These are phyloP conservation scores for Tapirus terrestris DNA, from an alignment of 2,113 vertebrate species.

Conservation along the genomic window DNA sequence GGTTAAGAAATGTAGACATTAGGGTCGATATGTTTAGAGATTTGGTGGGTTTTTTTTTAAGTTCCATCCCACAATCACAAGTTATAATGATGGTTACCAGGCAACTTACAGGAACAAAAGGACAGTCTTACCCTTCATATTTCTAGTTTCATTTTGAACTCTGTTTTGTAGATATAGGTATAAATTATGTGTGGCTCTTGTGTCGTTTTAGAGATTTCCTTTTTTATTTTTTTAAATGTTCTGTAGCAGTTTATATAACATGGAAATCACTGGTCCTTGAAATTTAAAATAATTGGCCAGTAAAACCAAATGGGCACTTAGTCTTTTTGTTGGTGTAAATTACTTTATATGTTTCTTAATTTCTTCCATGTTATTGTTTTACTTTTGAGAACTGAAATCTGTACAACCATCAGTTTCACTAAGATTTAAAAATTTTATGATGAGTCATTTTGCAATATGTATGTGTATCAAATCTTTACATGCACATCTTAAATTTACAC, in stretches of 20 bases:
- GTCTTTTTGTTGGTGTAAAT: neutral
- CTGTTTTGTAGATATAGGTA: neutral
- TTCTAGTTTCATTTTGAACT: neutral
- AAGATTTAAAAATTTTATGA: neutral
- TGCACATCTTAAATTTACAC: neutral
- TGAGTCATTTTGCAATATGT: neutral
- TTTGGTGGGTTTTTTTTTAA: neutral
- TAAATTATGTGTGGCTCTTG: neutral
- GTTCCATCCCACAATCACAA: neutral
- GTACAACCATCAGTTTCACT: neutral
- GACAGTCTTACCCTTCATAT: neutral
- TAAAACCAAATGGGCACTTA: neutral
- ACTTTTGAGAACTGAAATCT: neutral
- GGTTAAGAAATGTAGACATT: neutral
- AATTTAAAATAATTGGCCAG: constrained; percentile 34
- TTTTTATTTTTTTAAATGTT: neutral
- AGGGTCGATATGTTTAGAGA: neutral
- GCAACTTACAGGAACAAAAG: neutral
- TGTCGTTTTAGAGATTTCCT: neutral
- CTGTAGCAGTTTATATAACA: neutral
- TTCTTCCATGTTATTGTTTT: neutral
- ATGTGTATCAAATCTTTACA: neutral
- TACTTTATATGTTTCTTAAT: neutral
- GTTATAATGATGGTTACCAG: neutral
- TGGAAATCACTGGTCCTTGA: constrained; percentile 16